phyloP scores from a whole-genome alignment of 2,797 vertebrate species.

The Agapornis canus region DNA sequence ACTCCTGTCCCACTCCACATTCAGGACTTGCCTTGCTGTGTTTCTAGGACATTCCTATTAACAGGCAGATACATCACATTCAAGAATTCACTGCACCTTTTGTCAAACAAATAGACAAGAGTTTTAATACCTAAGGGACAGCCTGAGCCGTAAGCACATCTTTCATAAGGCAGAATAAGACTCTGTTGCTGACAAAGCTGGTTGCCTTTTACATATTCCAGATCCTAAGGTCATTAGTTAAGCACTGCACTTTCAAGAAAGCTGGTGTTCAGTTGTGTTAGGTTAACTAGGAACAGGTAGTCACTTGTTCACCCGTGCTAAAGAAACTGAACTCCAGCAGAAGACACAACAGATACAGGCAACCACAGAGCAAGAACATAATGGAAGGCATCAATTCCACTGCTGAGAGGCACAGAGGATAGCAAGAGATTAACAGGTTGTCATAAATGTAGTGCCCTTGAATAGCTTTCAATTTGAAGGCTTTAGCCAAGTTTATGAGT shows the following conservation, averaged over 20 bases:
- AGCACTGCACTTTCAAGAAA: not conserved
- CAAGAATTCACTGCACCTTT: not conserved
- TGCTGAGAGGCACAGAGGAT: not conserved
- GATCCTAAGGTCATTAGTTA: not conserved
- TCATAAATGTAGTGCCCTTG: not conserved
- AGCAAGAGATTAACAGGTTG: not conserved
- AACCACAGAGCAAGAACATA: not conserved
- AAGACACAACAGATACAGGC: not conserved
- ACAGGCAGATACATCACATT: not conserved
- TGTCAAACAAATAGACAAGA: not conserved
- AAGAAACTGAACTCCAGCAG: not conserved
- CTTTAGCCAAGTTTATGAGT: conserved; percentile 16
- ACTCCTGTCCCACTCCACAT: not conserved
- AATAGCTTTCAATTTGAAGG: not conserved
- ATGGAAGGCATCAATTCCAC: not conserved
- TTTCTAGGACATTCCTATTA: not conserved
- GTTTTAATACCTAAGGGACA: not conserved
- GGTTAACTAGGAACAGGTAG: not conserved
- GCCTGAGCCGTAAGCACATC: not conserved
- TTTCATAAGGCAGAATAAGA: not conserved
- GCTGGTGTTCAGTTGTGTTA: not conserved
- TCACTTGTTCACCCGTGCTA: not conserved
- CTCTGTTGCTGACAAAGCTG: not conserved
- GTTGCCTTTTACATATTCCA: not conserved
- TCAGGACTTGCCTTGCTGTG: not conserved